Percentiles rank a stretch among this genome's conserved stretches.
phyloP scores from a whole-genome alignment of 2,113 vertebrate genomes.

The Perca schrenkii region DNA sequence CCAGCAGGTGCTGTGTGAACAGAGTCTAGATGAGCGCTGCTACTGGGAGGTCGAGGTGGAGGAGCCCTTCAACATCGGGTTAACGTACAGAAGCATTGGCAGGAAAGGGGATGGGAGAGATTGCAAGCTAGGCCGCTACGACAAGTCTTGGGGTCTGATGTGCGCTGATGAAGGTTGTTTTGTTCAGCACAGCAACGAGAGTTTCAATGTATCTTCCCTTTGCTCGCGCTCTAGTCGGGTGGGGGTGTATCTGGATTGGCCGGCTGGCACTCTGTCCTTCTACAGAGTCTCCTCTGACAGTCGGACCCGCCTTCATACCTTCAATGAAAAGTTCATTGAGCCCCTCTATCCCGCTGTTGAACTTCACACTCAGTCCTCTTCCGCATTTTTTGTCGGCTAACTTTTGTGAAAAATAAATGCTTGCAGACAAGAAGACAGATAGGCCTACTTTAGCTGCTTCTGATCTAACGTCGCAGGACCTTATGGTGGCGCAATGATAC shows the following conservation, averaged over 20 bases:
- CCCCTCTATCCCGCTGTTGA: slow-evolving; percentile 53
- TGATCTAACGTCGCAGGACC: too few relatives aligned
- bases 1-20: slow-evolving; percentile 53
- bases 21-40: slow-evolving; percentile 40
- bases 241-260: slow-evolving; percentile 64
- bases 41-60: slow-evolving; percentile 70
- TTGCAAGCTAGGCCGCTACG: slow-evolving; percentile 44
- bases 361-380: slow-evolving; percentile 7
- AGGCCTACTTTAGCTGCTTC: too few relatives aligned
- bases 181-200: background rate
- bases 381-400: slow-evolving; percentile 8
- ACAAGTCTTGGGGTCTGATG: slow-evolving; percentile 62
- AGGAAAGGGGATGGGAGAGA: slow-evolving; percentile 14
- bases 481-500: too few relatives aligned
- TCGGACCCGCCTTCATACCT: slow-evolving; percentile 42
- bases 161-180: slow-evolving; percentile 31
- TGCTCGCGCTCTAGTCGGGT: slow-evolving; percentile 33
- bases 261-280: slow-evolving; percentile 56
- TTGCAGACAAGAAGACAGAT: too few relatives aligned
- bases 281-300: slow-evolving; percentile 59
- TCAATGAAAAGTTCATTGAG: slow-evolving; percentile 34
- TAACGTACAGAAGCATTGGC: slow-evolving; percentile 59
- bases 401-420: too few relatives aligned
- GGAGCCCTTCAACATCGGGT: slow-evolving; percentile 35
- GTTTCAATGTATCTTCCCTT: background rate